Base-by-base conservation (phyloP, 2,797 vertebrate species). In the Karalla daura region DNA sequence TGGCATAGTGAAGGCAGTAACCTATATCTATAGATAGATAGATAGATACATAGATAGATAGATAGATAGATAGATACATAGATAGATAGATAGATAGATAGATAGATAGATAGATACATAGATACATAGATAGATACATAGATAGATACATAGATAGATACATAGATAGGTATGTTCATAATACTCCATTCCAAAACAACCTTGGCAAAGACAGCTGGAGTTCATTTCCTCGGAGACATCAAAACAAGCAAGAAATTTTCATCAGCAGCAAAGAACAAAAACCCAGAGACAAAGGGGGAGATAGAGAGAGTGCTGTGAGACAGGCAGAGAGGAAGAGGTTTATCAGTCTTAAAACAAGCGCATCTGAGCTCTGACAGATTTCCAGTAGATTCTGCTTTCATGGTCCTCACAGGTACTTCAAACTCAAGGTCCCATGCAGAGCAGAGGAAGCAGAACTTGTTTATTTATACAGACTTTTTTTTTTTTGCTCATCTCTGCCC, bases 361-460 rank as follows among this genome's bases (percentile, higher is more conserved):
- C 20, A 44, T 74, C 44, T 33, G 17, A 64, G 46, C 47, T 60
- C 5, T 78, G 76, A 75, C 70, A 71, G 52, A n/a, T 45, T 74
- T 79, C 63, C 68, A 62, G 43, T 28, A 56, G 46, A 70, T 71
- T 67, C 28, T 9, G 50, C 67, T 80, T 80, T 82, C 39, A 73
- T 73, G 44, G 21, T 55, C 24, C 25, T 72, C 33, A 43, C 17
- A 81, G 64, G 69, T 63, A 78, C 78, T 74, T 83, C 56, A 74
- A 69, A 51, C 62, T 63, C 61, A 28, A 49, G 28, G 21, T 36
- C 60, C 35, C 54, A 32, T 63, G 43, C 59, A 56, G 50, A 70
- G 62, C 52, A 63, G 15, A 56, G 32, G 47, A 37, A 69, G 33
- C 5, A 24, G 12, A 64, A 49, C 33, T 50, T 33, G 17, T 36